These are phyloP conservation scores for Ctenochaetus hawaiiensis DNA, from an alignment of 2,797 vertebrate genomes.

Conservation along the genomic window DNA sequence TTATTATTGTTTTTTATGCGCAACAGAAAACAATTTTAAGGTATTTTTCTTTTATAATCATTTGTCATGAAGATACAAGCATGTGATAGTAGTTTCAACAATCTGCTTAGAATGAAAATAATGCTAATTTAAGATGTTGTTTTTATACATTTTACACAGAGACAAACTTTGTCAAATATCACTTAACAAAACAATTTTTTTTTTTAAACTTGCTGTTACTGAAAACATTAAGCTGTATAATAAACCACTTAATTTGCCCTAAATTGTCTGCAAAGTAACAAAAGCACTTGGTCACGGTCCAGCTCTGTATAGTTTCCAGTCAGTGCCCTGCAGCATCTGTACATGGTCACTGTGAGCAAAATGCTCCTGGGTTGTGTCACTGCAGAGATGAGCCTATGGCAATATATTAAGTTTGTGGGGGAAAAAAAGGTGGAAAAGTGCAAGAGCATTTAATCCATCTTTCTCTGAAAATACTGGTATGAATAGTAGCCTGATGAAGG, in stretches of 20 bases:
- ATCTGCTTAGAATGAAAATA: slow-evolving; percentile 9
- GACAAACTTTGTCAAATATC: slow-evolving; percentile 9
- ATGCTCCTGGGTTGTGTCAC: slow-evolving; percentile 47
- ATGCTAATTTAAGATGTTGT: background rate
- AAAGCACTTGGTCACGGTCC: slow-evolving; percentile 30
- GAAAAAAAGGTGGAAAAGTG: slow-evolving; percentile 74
- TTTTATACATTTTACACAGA: slow-evolving; percentile 15
- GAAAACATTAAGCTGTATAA: slow-evolving; percentile 1
- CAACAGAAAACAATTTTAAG: slow-evolving; percentile 31
- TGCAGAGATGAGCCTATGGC: slow-evolving; percentile 29
- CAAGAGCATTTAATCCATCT: slow-evolving; percentile 46
- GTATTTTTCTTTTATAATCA: slow-evolving; percentile 7
- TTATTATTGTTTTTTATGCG: slow-evolving; percentile 43
- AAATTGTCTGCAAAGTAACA: background rate
- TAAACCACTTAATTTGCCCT: background rate
- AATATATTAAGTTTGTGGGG: slow-evolving; percentile 78
- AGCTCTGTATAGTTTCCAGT: slow-evolving; percentile 38
- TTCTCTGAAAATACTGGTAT: slow-evolving; percentile 54
- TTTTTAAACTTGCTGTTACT: background rate
- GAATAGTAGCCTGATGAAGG: slow-evolving; percentile 7
- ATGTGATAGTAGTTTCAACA: slow-evolving; percentile 41
- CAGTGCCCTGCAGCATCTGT: slow-evolving; percentile 53
- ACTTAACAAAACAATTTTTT: background rate
- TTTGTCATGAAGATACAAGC: slow-evolving; percentile 24
- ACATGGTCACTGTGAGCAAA: slow-evolving; percentile 24